Percentiles rank a stretch among this genome's conserved stretches.
Conservation (phyloP, 2,888 invertebrate genomes). For the Ectemnius cavifrons region DNA sequence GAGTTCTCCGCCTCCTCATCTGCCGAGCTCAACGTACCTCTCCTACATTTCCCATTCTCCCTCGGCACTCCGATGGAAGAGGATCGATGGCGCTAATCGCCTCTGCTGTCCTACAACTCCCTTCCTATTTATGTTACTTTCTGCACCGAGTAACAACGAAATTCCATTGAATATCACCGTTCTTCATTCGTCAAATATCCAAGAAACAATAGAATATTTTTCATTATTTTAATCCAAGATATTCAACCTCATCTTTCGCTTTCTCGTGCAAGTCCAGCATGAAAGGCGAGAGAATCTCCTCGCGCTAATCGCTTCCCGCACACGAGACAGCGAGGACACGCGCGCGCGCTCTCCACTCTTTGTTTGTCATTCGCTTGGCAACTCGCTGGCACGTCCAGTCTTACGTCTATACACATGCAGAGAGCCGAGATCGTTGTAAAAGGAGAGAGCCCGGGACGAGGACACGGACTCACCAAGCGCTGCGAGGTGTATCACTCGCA, state of each 20-base stretch:
- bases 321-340: constrained; percentile 54
- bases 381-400: constrained; percentile 43
- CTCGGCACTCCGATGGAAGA: constrained; percentile 27
- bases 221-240: too few relatives aligned
- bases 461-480: constrained; percentile 11
- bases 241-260: neutral
- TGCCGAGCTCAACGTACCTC: neutral
- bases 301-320: constrained; percentile 61
- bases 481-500: too few relatives aligned
- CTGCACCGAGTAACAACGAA: neutral
- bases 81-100: constrained; percentile 55
- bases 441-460: constrained; percentile 1
- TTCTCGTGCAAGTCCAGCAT: constrained; percentile 25
- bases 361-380: constrained; percentile 60
- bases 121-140: neutral
- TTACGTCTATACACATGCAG: constrained; percentile 23
- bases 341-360: constrained; percentile 36
- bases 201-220: neutral
- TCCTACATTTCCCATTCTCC: constrained; percentile 14
- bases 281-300: constrained; percentile 49
- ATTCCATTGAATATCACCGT: too few relatives aligned
- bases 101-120: constrained; percentile 35
- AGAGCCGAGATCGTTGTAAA: neutral
- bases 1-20: constrained; percentile 29
- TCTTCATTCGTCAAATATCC: too few relatives aligned